These are phyloP conservation scores for Fistularia tabacaria DNA, from an alignment of 2,797 vertebrate species.

Conservation along the genomic window DNA sequence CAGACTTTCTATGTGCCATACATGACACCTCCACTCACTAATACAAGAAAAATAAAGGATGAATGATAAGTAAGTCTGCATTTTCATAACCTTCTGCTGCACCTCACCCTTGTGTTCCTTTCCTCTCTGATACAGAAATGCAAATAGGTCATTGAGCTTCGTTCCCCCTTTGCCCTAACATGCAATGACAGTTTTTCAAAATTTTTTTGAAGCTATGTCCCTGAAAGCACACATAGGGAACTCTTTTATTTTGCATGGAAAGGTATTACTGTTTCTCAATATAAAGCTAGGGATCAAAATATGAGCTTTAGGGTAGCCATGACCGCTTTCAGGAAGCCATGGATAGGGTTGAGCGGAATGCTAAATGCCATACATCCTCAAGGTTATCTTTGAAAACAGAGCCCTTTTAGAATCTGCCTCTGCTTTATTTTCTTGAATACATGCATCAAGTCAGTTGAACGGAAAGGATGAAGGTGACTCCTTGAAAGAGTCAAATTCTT, in stretches of 20 bases:
- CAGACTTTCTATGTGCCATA: slow-evolving; percentile 65
- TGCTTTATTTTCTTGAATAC: slow-evolving; percentile 74
- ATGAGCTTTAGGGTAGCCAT: slow-evolving; percentile 70
- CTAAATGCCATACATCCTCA: slow-evolving; percentile 78
- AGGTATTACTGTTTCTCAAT: slow-evolving; percentile 66
- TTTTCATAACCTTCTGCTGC: slow-evolving; percentile 39
- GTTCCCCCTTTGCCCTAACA: slow-evolving; percentile 68
- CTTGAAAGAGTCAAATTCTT: slow-evolving; percentile 57
- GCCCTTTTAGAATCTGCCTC: slow-evolving; percentile 71
- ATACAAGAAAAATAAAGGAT: slow-evolving; percentile 67
- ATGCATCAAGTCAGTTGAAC: slow-evolving; percentile 71
- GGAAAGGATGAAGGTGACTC: slow-evolving; percentile 76
- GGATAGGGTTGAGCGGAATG: slow-evolving; percentile 72
- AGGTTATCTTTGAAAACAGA: slow-evolving; percentile 78
- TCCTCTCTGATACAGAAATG: slow-evolving; percentile 66
- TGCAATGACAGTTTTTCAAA: slow-evolving; percentile 74
- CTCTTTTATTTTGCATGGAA: slow-evolving; percentile 66
- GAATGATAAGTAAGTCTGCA: slow-evolving; percentile 71
- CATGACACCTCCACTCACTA: slow-evolving; percentile 71
- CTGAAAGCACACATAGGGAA: slow-evolving; percentile 41
- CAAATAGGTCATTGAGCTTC: slow-evolving; percentile 75
- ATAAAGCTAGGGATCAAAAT: slow-evolving; percentile 66
- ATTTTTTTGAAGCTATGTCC: slow-evolving; percentile 44
- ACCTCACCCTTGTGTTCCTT: slow-evolving; percentile 41
- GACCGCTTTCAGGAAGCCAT: slow-evolving; percentile 66